Evolutionary conservation across 2,113 vertebrate species (phyloP).

Genomic region (Myiopsitta monachus): DNA sequence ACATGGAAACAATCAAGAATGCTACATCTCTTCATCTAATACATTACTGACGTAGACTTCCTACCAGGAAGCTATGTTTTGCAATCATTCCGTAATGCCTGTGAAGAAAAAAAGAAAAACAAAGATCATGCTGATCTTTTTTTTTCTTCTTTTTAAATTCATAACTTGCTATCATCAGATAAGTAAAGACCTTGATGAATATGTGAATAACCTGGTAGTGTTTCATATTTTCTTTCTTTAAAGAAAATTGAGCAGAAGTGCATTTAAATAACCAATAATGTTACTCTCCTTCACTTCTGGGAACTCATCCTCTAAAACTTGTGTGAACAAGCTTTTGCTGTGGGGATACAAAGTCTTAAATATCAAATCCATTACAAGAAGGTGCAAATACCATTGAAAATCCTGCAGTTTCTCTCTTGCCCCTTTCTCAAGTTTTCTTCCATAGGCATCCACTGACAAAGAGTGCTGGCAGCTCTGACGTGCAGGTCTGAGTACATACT

Average conservation of each 20-base stretch:
- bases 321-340: not conserved
- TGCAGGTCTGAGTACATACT: not conserved
- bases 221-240: not conserved
- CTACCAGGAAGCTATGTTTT: constrained; percentile 75
- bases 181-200: constrained; percentile 45
- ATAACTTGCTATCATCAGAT: constrained; percentile 71
- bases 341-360: not conserved
- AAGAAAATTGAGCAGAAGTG: not conserved
- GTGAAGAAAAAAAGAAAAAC: constrained; percentile 63
- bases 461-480: not conserved
- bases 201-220: not conserved
- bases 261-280: not conserved
- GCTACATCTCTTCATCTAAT: constrained; percentile 13
- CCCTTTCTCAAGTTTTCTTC: not conserved
- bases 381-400: not conserved
- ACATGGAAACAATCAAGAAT: not conserved
- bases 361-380: not conserved
- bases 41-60: constrained; percentile 76
- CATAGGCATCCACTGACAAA: accelerated
- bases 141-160: constrained; percentile 41
- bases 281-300: not conserved
- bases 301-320: not conserved
- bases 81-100: constrained; percentile 71
- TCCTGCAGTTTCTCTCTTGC: not conserved
- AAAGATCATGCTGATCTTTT: not conserved